Evolutionary conservation across 2,888 invertebrate species (phyloP), one percentile per base, ranked within the genome.

Genomic region (Agrotis exclamationis): DNA sequence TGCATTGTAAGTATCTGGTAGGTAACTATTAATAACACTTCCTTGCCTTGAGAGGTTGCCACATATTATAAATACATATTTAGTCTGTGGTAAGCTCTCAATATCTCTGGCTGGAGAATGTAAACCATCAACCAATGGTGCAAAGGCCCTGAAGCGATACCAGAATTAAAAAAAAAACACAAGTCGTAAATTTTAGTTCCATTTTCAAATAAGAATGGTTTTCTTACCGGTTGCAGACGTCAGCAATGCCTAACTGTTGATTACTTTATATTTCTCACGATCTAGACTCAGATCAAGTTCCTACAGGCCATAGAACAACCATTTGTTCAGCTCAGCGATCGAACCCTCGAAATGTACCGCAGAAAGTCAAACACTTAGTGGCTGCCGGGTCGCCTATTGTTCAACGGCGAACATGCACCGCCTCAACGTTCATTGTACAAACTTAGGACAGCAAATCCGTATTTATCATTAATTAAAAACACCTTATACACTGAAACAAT

Each of bases 381-480:
- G 13, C 62, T 79, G 54, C 68, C 74, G 48, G 79, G 53, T 77
- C 54, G n/a, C 48, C 76, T 74, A 77, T 77, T 78, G 79, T 79
- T 78, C 18, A 63, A 48, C 47, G 13, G 20, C 13, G 39, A 70
- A 78, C 77, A 74, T 58, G 57, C 53, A 68, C 66, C 33, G 57
- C 44, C 51, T 68, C 24, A 48, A 24, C 22, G 24, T 33, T 47
- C 74, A 80, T 73, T 77, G 78, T 77, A 67, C 70, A 47, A n/a
- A 54, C 53, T 58, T 60, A 39, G 63, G 65, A 70, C 48, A 51
- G 14, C 64, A 3, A 81, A 77, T 28, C 79, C 59, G 33, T 44
- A 74, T 74, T 67, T 74, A 74, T 68, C 62, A 74, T 63, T 54
- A 82, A 80, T 81, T 80, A 80, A 82, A 75, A 82, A 78, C 67